These are phyloP conservation scores for Orchesella flavescens DNA, from an alignment of 2,888 invertebrate species.

Conservation along the genomic window DNA sequence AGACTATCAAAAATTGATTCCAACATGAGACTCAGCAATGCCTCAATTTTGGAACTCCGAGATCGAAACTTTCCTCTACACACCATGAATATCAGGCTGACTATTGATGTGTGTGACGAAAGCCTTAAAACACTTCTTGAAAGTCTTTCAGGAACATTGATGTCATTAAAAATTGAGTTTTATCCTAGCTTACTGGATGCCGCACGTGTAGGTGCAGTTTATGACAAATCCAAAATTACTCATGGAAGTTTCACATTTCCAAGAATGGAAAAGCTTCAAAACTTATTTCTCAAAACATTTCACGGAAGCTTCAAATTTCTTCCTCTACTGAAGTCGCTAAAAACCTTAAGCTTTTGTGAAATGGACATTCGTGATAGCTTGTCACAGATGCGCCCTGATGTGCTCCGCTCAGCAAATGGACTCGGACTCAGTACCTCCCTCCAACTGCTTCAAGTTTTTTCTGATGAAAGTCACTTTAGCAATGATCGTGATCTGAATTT, in stretches of 20 bases:
- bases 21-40: constrained; percentile 65
- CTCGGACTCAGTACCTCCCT: constrained; percentile 17
- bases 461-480: not conserved
- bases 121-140: constrained; percentile 37
- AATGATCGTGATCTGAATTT: constrained; percentile 30
- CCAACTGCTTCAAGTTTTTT: constrained; percentile 33
- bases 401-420: not conserved
- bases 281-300: constrained; percentile 57
- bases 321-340: not conserved
- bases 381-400: constrained; percentile 3
- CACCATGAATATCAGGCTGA: constrained; percentile 57
- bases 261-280: constrained; percentile 53
- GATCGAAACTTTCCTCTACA: constrained; percentile 58
- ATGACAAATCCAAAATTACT: constrained; percentile 8
- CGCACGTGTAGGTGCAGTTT: not conserved
- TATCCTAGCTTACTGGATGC: constrained; percentile 47
- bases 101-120: constrained; percentile 47
- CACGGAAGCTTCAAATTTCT: constrained; percentile 36
- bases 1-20: constrained; percentile 56
- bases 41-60: constrained; percentile 52
- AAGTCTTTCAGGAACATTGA: constrained; percentile 50
- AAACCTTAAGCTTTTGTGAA: constrained; percentile 35
- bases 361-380: constrained; percentile 30
- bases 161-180: constrained; percentile 59
- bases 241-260: constrained; percentile 57